Conservation (phyloP, 2,888 invertebrate genomes). For the Cephus spinipes region DNA sequence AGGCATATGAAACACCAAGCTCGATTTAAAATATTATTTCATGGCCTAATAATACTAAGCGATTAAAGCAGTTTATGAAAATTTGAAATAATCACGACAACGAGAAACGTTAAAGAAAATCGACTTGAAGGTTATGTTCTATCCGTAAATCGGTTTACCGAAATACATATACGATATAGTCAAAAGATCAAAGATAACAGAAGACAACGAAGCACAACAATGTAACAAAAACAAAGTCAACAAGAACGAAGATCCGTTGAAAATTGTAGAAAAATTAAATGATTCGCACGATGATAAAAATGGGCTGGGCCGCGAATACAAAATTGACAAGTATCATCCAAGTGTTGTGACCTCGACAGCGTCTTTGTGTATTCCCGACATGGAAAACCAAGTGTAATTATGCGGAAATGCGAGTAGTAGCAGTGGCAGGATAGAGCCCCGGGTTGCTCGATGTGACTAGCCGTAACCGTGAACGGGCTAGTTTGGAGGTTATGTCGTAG, state of each 20-base stretch:
- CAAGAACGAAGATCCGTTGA: neutral
- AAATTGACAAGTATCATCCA: neutral
- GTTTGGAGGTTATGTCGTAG: conserved; percentile 52
- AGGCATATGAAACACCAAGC: neutral
- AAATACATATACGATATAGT: neutral
- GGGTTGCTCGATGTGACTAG: neutral
- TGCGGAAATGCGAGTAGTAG: neutral
- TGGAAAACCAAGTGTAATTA: neutral
- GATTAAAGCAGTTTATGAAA: neutral
- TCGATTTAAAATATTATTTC: neutral
- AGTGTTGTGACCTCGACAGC: neutral
- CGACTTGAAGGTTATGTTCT: neutral
- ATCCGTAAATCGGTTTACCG: neutral
- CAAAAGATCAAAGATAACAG: neutral
- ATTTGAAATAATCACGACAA: neutral
- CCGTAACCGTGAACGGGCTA: conserved; percentile 2
- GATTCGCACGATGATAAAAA: conserved; percentile 28
- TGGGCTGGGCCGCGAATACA: conserved; percentile 41
- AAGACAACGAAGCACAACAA: neutral
- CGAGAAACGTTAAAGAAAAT: neutral
- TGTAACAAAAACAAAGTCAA: neutral
- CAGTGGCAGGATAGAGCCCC: neutral
- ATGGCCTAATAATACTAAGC: neutral
- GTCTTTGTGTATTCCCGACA: neutral
- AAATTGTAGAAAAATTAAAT: neutral